phyloP scores from a whole-genome alignment of 2,113 vertebrate genomes.

The Electrona antarctica region DNA sequence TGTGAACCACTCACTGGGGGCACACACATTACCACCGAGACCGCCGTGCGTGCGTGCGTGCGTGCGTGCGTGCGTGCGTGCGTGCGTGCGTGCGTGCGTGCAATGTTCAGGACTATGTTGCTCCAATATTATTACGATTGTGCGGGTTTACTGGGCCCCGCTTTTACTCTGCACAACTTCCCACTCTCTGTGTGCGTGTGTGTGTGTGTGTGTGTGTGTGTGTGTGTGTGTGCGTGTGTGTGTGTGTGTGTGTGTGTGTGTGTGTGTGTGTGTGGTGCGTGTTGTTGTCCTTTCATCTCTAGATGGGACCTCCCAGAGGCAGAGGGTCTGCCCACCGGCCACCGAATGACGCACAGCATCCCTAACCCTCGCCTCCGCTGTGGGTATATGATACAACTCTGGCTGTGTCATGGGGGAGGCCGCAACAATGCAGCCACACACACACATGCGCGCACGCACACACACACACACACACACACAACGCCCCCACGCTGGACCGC shows the following conservation, averaged over 20 bases:
- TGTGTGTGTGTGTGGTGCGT: not conserved
- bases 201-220: not conserved
- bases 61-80: not conserved
- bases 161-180: constrained; percentile 17
- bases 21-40: not conserved
- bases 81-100: not conserved
- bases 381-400: not conserved
- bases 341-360: constrained; percentile 49
- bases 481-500: not conserved
- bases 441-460: not conserved
- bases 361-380: constrained; percentile 22
- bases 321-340: constrained; percentile 31
- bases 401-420: constrained; percentile 10
- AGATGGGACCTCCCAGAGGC: constrained; percentile 47
- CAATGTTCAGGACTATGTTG: constrained; percentile 5
- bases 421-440: constrained; percentile 9
- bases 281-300: constrained; percentile 25
- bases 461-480: not conserved
- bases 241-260: not conserved
- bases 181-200: constrained; percentile 12
- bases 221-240: not conserved
- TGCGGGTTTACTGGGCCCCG: constrained; percentile 13
- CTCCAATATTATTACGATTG: constrained; percentile 27
- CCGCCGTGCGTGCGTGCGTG: constrained; percentile 1
- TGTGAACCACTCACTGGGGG: not conserved